Base-by-base conservation (phyloP, 1,140 invertebrate species). In the Drosophila arizonae region DNA sequence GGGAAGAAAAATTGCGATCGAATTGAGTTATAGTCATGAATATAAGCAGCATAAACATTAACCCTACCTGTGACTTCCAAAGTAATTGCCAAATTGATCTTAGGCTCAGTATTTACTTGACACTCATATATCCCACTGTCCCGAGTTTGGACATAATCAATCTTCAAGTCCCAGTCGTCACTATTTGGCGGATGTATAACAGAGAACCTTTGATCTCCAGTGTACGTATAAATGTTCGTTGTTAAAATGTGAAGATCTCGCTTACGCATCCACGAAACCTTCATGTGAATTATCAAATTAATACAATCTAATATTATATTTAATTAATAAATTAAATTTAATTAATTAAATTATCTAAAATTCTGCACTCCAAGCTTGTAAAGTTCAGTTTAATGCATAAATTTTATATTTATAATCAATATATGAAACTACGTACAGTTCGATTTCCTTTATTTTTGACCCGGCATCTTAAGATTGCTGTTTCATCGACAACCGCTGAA, bases 261-360 rank as follows among this genome's bases (percentile, higher is more conserved):
- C 88, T 97, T 97, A 11, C 97, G 93, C 94, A 98, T 97, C 97
- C 97, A 98, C 0, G 97, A 98, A 45, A 98, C 95, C 97, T 62
- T 13, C 1, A 36, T 6, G 21, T 11, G 1, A 3, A 46, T 30
- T 17, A 1, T 0, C n/a, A 11, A 46, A 6, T 10, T 2, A 24
- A 24, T 24, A 24, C 3, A 24, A 24, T 24, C 17, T 17, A 17
- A 17, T 17, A 17, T 17, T 15, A 9, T 3, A n/a, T 24, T 43
- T 1, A 15, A 4, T 26, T 43, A 28, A 13, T 6, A 28, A 30
- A 0, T 10, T 15, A 9, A 3, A n/a, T 24, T 43, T 2, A 15
- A 4, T 26, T 43, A 30, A 0, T 10, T 1, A 30, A 1, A 43
- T 43, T 43, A 13, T 13, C 41, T 11, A 13, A 3, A 43, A 43